phyloP scores from a whole-genome alignment of 2,888 invertebrate genomes.

The Papilio gigon region DNA sequence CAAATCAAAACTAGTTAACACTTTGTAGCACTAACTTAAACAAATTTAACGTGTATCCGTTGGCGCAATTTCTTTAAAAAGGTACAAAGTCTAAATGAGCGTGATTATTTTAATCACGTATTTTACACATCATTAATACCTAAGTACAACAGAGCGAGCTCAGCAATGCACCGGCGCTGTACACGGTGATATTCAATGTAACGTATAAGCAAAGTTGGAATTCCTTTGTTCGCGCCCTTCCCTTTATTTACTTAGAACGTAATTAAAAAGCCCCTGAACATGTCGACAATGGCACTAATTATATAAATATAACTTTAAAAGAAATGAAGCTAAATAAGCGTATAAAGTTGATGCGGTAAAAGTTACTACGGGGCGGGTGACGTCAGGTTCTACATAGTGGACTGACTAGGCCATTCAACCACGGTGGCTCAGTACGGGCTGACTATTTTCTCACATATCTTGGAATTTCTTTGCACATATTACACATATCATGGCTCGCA shows the following conservation, averaged over 20 bases:
- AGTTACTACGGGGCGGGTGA: background rate
- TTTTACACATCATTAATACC: background rate
- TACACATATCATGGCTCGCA: too few relatives aligned
- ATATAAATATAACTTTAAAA: constrained; percentile 10
- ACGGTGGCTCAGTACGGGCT: too few relatives aligned
- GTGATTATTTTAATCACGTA: background rate
- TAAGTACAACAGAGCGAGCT: background rate
- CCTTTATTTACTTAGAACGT: constrained; percentile 36
- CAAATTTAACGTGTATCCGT: too few relatives aligned
- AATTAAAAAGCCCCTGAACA: constrained; percentile 37
- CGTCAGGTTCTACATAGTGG: too few relatives aligned
- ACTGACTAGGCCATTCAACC: too few relatives aligned
- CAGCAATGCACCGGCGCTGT: constrained; percentile 20
- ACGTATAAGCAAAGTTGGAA: constrained; percentile 26
- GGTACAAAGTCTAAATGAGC: too few relatives aligned
- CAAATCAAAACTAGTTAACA: too few relatives aligned
- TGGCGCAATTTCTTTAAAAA: too few relatives aligned
- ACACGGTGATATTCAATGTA: constrained; percentile 10
- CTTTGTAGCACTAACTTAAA: too few relatives aligned
- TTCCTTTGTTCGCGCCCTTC: constrained; percentile 38
- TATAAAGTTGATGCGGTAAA: background rate
- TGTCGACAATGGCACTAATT: constrained; percentile 26
- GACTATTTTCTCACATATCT: too few relatives aligned
- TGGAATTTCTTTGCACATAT: too few relatives aligned
- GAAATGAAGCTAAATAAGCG: background rate